These are phyloP conservation scores for Leptinotarsa lineolata DNA, from an alignment of 1,140 invertebrate genomes.

Conservation along the genomic window DNA sequence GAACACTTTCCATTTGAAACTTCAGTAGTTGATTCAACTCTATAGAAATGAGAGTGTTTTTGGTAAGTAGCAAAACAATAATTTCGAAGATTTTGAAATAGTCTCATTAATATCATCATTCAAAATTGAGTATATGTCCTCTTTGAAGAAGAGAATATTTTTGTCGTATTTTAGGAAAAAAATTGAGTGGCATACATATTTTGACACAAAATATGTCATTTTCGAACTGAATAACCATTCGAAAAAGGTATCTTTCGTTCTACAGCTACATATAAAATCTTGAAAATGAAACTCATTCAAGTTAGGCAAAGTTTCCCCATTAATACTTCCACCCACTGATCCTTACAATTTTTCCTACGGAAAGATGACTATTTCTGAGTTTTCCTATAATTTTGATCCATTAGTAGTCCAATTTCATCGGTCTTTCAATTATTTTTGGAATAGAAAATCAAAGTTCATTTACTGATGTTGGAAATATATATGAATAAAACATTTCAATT, in stretches of 20 bases:
- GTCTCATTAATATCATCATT: background rate
- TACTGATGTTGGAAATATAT: background rate
- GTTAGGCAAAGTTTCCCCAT: too few relatives aligned
- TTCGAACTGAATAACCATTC: too few relatives aligned
- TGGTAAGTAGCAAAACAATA: conserved; percentile 3
- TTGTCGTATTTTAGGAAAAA: background rate
- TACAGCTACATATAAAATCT: too few relatives aligned
- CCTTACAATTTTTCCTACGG: background rate
- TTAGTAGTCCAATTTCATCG: too few relatives aligned
- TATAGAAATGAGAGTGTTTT: conserved; percentile 1
- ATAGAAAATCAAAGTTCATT: background rate
- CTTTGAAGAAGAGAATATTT: background rate
- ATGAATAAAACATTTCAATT: background rate
- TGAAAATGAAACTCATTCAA: too few relatives aligned
- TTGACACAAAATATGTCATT: too few relatives aligned
- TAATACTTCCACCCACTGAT: background rate
- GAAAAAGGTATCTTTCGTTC: too few relatives aligned
- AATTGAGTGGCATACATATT: too few relatives aligned
- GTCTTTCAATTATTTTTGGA: background rate
- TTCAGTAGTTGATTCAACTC: background rate
- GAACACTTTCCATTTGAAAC: background rate
- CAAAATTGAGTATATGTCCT: background rate
- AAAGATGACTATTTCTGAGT: too few relatives aligned
- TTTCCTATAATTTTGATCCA: too few relatives aligned
- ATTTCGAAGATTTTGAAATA: too few relatives aligned